Conservation (phyloP, 2,888 invertebrate genomes). For the Junonia oenone region DNA sequence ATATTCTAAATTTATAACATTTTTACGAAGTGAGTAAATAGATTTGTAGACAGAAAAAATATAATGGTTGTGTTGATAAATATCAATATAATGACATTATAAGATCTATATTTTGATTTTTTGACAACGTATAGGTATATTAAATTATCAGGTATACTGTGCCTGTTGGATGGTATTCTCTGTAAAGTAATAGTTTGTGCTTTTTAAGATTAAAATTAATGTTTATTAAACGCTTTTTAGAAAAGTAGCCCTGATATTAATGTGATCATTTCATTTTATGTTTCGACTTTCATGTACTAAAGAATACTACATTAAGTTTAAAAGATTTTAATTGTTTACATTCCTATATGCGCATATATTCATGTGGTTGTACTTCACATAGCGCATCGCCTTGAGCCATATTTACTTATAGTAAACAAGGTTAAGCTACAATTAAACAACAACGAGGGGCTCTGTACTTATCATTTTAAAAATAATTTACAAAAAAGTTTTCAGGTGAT, state of each 20-base stretch:
- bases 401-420: constrained; percentile 31
- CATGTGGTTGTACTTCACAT: constrained; percentile 37
- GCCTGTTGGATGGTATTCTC: no score
- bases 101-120: neutral
- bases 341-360: neutral
- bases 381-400: constrained; percentile 46
- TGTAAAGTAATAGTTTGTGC: no score
- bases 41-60: neutral
- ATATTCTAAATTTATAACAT: neutral
- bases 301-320: neutral
- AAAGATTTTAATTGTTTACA: neutral
- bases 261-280: no score
- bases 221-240: no score
- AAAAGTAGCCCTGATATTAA: no score
- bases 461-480: no score
- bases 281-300: no score
- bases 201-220: no score
- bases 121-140: no score
- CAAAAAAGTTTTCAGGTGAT: no score
- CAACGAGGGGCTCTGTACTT: constrained; percentile 9
- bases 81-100: no score
- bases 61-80: neutral
- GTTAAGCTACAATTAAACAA: constrained; percentile 30
- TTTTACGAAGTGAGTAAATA: neutral
- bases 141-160: no score